phyloP scores from a whole-genome alignment of 2,888 invertebrate genomes.

The Archips crataeganus region DNA sequence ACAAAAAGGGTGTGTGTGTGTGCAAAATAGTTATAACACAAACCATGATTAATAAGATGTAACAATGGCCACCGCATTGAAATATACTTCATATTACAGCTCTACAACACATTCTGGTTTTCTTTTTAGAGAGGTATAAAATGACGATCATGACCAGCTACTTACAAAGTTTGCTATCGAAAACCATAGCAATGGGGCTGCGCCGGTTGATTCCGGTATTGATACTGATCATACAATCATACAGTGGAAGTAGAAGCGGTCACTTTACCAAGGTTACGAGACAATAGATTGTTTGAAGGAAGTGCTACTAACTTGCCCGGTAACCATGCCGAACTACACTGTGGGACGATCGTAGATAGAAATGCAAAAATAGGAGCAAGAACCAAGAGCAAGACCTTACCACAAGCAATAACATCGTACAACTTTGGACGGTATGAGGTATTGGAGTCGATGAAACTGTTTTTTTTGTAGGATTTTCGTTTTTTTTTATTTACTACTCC shows the following conservation, averaged over 20 bases:
- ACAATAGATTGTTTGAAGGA: constrained; percentile 1
- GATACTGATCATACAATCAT: neutral
- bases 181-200: neutral
- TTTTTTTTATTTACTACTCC: neutral
- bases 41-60: neutral
- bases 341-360: neutral
- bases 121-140: neutral
- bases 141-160: neutral
- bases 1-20: too few relatives aligned
- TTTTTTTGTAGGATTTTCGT: too few relatives aligned
- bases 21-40: too few relatives aligned
- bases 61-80: neutral
- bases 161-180: neutral
- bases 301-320: neutral
- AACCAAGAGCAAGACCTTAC: neutral
- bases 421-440: neutral
- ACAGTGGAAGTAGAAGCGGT: neutral
- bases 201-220: neutral
- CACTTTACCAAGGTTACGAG: neutral
- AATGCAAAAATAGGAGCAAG: neutral
- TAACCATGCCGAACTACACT: neutral
- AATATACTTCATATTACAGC: neutral
- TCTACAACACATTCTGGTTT: neutral
- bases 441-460: too few relatives aligned
- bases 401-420: neutral